phyloP scores from a whole-genome alignment of 2,888 invertebrate species.

The Leucozona laternaria region DNA sequence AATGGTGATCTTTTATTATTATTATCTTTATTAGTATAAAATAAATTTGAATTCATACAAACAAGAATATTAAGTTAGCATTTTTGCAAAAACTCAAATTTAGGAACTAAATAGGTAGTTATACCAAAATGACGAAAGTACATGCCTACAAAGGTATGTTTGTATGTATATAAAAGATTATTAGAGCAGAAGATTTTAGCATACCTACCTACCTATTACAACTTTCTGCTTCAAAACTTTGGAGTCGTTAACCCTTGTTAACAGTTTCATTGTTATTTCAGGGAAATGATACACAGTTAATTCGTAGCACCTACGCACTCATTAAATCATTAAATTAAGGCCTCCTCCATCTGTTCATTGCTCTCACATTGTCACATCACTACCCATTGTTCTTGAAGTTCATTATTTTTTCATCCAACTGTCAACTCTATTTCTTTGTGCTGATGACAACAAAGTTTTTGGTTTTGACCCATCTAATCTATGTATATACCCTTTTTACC shows the following conservation, averaged over 20 bases:
- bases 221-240: background rate
- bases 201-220: no score
- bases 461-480: constrained; percentile 35
- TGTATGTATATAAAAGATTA: no score
- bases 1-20: no score
- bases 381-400: constrained; percentile 30
- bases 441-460: constrained; percentile 8
- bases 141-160: no score
- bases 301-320: constrained; percentile 16
- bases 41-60: no score
- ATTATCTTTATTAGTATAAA: no score
- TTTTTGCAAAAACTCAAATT: no score
- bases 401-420: constrained; percentile 15
- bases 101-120: no score
- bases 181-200: no score
- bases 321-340: constrained; percentile 26
- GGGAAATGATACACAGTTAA: background rate
- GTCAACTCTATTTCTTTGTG: constrained; percentile 11
- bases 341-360: constrained; percentile 31
- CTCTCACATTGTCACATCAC: constrained; percentile 18
- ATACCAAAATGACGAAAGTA: no score
- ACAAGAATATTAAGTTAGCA: no score
- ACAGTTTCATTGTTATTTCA: constrained; percentile 11
- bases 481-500: constrained; percentile 21
- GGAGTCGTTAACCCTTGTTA: constrained; percentile 9